Percentiles rank a stretch among this genome's conserved stretches.
phyloP scores from a whole-genome alignment of 2,888 invertebrate genomes.

The Silvanus unidentatus region DNA sequence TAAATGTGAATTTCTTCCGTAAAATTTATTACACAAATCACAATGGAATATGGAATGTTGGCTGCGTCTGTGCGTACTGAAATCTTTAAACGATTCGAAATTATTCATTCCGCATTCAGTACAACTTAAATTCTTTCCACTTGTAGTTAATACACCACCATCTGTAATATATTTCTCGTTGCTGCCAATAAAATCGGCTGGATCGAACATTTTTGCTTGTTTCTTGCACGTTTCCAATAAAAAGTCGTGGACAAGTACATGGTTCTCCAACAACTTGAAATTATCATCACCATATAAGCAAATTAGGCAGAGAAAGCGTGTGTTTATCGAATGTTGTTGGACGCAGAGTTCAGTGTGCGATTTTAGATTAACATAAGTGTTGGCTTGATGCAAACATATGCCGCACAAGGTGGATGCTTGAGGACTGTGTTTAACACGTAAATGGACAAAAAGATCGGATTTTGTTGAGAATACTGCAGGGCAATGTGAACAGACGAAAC shows the following conservation, averaged over 20 bases:
- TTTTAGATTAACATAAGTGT: slow-evolving; percentile 47
- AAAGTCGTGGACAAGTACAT: slow-evolving; percentile 52
- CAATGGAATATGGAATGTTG: slow-evolving; percentile 54
- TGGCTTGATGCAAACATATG: slow-evolving; percentile 51
- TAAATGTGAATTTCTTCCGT: slow-evolving; percentile 55
- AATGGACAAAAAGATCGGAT: slow-evolving; percentile 52
- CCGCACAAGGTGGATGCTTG: slow-evolving; percentile 52
- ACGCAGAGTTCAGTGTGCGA: slow-evolving; percentile 50
- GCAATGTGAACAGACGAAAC: slow-evolving; percentile 38
- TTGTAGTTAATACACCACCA: slow-evolving; percentile 17
- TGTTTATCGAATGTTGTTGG: slow-evolving; percentile 40
- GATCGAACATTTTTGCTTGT: slow-evolving; percentile 44
- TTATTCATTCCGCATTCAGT: slow-evolving; percentile 29
- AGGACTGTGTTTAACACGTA: slow-evolving; percentile 50
- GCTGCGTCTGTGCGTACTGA: slow-evolving; percentile 50
- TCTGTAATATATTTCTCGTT: slow-evolving; percentile 30
- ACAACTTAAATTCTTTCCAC: slow-evolving; percentile 32
- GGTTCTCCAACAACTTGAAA: slow-evolving; percentile 48
- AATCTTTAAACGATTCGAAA: slow-evolving; percentile 48
- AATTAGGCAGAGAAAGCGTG: slow-evolving; percentile 48
- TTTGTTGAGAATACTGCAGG: slow-evolving; percentile 45
- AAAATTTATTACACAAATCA: slow-evolving; percentile 56
- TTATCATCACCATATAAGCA: slow-evolving; percentile 55
- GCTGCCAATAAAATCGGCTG: slow-evolving; percentile 47
- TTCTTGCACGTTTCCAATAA: slow-evolving; percentile 42